phyloP scores from a whole-genome alignment of 2,888 invertebrate species.

The Netelia melanura region DNA sequence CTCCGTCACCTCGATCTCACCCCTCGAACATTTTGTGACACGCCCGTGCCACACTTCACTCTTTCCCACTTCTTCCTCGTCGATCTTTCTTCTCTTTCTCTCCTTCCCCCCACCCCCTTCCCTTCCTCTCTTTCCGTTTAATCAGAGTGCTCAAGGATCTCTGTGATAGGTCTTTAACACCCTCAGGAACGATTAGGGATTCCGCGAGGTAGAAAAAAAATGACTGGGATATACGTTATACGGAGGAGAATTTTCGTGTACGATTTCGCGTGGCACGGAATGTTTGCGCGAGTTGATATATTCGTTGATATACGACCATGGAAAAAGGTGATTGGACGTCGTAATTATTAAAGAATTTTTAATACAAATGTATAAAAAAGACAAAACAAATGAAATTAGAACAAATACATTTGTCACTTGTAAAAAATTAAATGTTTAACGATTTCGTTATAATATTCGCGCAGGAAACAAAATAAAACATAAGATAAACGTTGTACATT shows the following conservation, averaged over 20 bases:
- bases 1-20: constrained; percentile 34
- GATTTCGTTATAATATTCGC: background rate
- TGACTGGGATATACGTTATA: constrained; percentile 30
- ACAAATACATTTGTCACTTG: no score
- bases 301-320: constrained; percentile 1
- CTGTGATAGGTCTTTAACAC: constrained; percentile 64
- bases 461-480: background rate
- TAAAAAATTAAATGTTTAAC: no score
- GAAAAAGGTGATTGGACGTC: background rate
- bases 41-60: constrained; percentile 36
- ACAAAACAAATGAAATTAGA: background rate
- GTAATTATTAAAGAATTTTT: background rate
- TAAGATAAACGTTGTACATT: background rate
- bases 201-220: constrained; percentile 32
- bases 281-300: constrained; percentile 16
- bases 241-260: constrained; percentile 1
- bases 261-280: constrained; percentile 5
- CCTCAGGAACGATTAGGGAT: constrained; percentile 60
- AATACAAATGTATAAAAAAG: background rate
- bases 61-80: constrained; percentile 44
- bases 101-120: background rate
- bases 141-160: constrained; percentile 62
- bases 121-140: constrained; percentile 59
- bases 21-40: constrained; percentile 59
- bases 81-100: constrained; percentile 26